Conservation (phyloP, 1,140 invertebrate genomes). For the Pristionchus pacificus region DNA sequence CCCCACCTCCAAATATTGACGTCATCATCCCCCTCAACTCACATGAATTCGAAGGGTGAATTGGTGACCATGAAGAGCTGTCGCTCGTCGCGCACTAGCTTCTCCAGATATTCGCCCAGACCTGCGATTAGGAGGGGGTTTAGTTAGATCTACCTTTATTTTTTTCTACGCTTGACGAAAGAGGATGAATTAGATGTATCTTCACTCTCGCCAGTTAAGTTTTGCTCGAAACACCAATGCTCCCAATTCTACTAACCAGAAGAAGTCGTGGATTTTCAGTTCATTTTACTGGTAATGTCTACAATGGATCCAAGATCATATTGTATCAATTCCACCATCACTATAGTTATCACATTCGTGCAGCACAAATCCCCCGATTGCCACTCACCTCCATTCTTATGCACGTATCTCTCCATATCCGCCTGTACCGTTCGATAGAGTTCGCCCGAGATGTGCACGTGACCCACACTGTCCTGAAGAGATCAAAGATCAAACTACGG, state of each 20-base stretch:
- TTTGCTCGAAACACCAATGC: too few species aligned
- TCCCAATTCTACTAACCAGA: too few species aligned
- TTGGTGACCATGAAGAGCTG: constrained; percentile 94
- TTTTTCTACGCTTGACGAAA: too few species aligned
- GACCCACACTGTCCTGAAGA: constrained; percentile 61
- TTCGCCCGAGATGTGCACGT: constrained; percentile 73
- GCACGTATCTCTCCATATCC: constrained; percentile 61
- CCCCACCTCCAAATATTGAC: too few species aligned
- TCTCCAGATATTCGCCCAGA: constrained; percentile 13
- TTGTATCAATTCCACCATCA: neutral
- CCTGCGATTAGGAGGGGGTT: neutral
- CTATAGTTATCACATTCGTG: too few species aligned
- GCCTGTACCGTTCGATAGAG: constrained; percentile 81
- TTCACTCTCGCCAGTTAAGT: too few species aligned
- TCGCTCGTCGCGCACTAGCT: constrained; percentile 64
- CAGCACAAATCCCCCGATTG: neutral
- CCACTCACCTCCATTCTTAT: constrained; percentile 27
- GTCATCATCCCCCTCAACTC: constrained; percentile 61
- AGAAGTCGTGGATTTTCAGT: too few species aligned
- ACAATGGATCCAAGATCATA: neutral
- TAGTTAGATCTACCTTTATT: too few species aligned
- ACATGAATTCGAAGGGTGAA: constrained; percentile 93
- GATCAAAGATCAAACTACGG: neutral
- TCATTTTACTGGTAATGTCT: too few species aligned
- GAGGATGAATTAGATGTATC: too few species aligned